Evolutionary conservation across 1,140 invertebrate species (phyloP).

Genomic region (Dendrolimus punctatus): DNA sequence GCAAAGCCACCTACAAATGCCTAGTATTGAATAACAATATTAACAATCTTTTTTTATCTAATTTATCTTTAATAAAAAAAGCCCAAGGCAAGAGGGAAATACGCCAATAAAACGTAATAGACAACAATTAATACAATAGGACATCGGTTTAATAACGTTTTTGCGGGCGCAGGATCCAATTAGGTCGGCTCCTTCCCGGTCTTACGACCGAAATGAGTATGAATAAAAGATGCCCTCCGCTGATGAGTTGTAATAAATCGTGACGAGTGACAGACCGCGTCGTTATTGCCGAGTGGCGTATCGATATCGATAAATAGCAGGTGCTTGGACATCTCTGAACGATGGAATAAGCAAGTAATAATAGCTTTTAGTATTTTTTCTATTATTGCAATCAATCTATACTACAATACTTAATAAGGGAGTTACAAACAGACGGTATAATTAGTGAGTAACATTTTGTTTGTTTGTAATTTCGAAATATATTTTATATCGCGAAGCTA

Average conservation of each 20-base stretch:
- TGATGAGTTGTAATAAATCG: conserved; percentile 29
- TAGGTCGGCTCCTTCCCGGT: conserved; percentile 18
- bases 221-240: conserved; percentile 30
- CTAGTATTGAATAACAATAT: too few species aligned
- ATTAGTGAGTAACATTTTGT: too few species aligned
- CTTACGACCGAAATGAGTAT: conserved; percentile 27
- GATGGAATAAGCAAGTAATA: neutral
- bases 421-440: too few species aligned
- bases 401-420: too few species aligned
- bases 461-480: too few species aligned
- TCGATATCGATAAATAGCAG: conserved; percentile 9
- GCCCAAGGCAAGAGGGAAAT: too few species aligned
- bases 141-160: conserved; percentile 17
- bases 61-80: neutral
- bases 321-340: conserved; percentile 1
- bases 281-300: conserved; percentile 10
- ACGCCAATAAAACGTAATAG: conserved; percentile 1
- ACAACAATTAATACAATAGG: conserved; percentile 20
- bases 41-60: neutral
- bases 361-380: too few species aligned
- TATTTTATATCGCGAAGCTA: too few species aligned
- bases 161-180: conserved; percentile 19
- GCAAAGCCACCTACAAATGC: too few species aligned
- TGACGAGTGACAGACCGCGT: conserved; percentile 21
- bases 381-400: too few species aligned